Conservation (phyloP, 2,888 invertebrate species). For the Marasmarcha lunaedactyla region DNA sequence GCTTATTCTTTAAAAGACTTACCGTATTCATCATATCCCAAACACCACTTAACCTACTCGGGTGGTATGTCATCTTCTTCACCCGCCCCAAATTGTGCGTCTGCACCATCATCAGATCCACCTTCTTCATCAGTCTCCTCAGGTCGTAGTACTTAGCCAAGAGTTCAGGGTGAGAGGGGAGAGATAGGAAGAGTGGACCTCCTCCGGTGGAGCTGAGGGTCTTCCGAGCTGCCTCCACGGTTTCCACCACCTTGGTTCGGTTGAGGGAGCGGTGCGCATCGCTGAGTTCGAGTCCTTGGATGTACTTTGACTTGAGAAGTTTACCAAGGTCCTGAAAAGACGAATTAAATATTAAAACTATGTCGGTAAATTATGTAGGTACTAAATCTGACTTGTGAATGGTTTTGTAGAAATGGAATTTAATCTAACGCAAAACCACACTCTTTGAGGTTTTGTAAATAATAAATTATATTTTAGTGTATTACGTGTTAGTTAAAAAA, state of each 20-base stretch:
- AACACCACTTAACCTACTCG: slow-evolving; percentile 78
- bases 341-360: too few species aligned
- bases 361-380: too few species aligned
- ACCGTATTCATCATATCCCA: slow-evolving; percentile 84
- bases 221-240: slow-evolving; percentile 49
- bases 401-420: too few species aligned
- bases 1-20: too few species aligned
- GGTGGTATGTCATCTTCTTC: slow-evolving; percentile 79
- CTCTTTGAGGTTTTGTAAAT: too few species aligned
- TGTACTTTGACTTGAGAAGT: slow-evolving; percentile 65
- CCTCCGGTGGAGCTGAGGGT: slow-evolving; percentile 56
- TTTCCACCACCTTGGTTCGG: slow-evolving; percentile 57
- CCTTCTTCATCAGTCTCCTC: slow-evolving; percentile 73
- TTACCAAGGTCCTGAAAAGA: slow-evolving; percentile 57
- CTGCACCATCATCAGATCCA: slow-evolving; percentile 75
- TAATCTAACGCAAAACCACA: too few species aligned
- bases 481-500: too few species aligned
- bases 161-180: slow-evolving; percentile 75
- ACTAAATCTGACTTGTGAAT: too few species aligned
- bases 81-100: slow-evolving; percentile 75
- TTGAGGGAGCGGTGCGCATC: slow-evolving; percentile 65
- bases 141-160: slow-evolving; percentile 79
- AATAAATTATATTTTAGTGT: too few species aligned
- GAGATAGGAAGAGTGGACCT: slow-evolving; percentile 68
- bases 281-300: slow-evolving; percentile 70